Conservation (phyloP, 2,888 invertebrate genomes). For the Laspeyria flexula region DNA sequence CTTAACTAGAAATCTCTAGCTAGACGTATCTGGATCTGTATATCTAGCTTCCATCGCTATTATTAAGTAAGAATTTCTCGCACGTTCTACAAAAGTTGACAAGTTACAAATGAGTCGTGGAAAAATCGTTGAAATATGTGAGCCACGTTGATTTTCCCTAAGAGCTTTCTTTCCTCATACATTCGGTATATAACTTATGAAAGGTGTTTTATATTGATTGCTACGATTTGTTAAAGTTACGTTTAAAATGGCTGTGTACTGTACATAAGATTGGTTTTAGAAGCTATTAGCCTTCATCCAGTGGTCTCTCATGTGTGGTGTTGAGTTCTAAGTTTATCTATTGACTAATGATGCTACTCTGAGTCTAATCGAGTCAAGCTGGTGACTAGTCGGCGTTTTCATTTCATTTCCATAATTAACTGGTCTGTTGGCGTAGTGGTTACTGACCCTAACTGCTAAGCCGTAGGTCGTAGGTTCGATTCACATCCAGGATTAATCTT, state of each 20-base stretch:
- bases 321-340: not conserved
- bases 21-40: slow-evolving; percentile 47
- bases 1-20: slow-evolving; percentile 28
- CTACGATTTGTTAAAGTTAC: slow-evolving; percentile 53
- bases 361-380: too few relatives aligned
- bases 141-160: slow-evolving; percentile 71
- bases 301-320: too few relatives aligned
- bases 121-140: slow-evolving; percentile 79
- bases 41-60: slow-evolving; percentile 53
- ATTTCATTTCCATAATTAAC: too few relatives aligned
- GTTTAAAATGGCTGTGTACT: slow-evolving; percentile 28
- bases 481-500: too few relatives aligned
- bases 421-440: too few relatives aligned
- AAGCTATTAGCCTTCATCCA: not conserved
- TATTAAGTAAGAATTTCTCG: slow-evolving; percentile 65
- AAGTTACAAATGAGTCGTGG: slow-evolving; percentile 78
- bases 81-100: slow-evolving; percentile 69
- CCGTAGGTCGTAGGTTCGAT: too few relatives aligned
- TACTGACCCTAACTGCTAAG: too few relatives aligned
- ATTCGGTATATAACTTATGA: slow-evolving; percentile 22
- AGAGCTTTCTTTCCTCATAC: slow-evolving; percentile 50
- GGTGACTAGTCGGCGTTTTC: too few relatives aligned
- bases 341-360: too few relatives aligned
- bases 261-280: not conserved
- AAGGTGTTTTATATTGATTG: slow-evolving; percentile 63